phyloP scores from a whole-genome alignment of 2,113 vertebrate species.

The Galemys pyrenaicus region DNA sequence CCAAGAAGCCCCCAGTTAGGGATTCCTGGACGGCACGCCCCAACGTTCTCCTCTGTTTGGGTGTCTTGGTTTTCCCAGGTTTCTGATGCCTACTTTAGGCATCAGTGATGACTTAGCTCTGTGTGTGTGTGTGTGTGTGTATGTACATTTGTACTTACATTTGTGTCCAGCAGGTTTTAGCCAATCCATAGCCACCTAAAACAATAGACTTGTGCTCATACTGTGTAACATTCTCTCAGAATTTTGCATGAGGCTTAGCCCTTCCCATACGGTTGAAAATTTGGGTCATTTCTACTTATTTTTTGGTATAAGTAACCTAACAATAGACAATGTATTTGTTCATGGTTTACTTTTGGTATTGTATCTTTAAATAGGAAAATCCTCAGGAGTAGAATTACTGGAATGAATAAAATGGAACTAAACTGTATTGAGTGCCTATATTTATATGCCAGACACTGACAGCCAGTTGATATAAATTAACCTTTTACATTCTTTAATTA shows the following conservation, averaged over 20 bases:
- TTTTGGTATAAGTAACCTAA: constrained; percentile 63
- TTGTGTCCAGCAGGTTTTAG: not conserved
- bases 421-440: constrained; percentile 34
- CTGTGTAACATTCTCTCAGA: not conserved
- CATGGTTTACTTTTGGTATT: constrained; percentile 56
- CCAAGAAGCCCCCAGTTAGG: not conserved
- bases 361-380: constrained; percentile 62
- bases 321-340: constrained; percentile 59
- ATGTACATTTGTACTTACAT: not conserved
- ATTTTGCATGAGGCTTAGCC: constrained; percentile 42
- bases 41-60: not conserved
- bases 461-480: constrained; percentile 63
- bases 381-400: constrained; percentile 52
- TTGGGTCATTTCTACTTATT: constrained; percentile 59
- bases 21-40: not conserved
- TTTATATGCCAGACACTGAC: constrained; percentile 31
- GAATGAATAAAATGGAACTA: constrained; percentile 60
- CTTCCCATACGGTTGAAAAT: constrained; percentile 54
- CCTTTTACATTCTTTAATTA: constrained; percentile 71
- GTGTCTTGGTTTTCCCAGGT: not conserved
- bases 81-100: constrained; percentile 10
- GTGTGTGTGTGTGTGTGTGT: not conserved
- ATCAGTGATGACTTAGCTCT: not conserved
- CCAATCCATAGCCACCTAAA: constrained; percentile 21
- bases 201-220: constrained; percentile 8